Conservation (phyloP, 2,113 vertebrate genomes). For the Apaloderma vittatum region DNA sequence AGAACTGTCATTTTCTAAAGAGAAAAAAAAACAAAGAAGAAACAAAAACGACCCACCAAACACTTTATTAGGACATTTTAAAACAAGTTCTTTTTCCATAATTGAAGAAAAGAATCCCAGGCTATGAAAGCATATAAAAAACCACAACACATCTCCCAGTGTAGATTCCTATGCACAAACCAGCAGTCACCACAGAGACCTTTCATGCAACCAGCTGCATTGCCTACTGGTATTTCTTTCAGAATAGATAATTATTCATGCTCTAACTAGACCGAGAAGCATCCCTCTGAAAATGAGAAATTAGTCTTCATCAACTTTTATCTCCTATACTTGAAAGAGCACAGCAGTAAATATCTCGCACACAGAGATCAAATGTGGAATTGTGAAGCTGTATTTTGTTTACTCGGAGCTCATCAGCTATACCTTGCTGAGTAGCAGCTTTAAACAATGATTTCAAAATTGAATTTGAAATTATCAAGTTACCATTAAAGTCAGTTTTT, state of each 20-base stretch:
- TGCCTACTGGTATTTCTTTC: not conserved
- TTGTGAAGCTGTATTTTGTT: not conserved
- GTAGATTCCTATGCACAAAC: not conserved
- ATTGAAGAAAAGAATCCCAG: not conserved
- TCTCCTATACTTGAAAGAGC: not conserved
- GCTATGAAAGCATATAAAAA: not conserved
- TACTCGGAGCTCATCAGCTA: not conserved
- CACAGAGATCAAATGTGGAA: not conserved
- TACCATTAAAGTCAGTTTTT: not conserved
- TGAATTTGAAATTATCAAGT: not conserved
- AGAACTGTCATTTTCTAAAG: not conserved
- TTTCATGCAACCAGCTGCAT: not conserved
- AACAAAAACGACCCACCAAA: not conserved
- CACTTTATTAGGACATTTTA: not conserved
- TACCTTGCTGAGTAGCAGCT: not conserved
- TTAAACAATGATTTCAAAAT: not conserved
- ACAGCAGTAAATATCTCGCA: not conserved
- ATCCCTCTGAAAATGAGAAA: not conserved
- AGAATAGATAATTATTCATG: not conserved
- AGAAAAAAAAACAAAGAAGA: not conserved
- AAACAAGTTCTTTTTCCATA: not conserved
- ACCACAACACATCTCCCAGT: not conserved
- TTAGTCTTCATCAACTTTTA: not conserved
- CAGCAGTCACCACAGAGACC: not conserved
- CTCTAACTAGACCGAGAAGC: not conserved